Base-by-base conservation (phyloP, 2,113 vertebrate genomes). In the Sinosuthora webbiana region DNA sequence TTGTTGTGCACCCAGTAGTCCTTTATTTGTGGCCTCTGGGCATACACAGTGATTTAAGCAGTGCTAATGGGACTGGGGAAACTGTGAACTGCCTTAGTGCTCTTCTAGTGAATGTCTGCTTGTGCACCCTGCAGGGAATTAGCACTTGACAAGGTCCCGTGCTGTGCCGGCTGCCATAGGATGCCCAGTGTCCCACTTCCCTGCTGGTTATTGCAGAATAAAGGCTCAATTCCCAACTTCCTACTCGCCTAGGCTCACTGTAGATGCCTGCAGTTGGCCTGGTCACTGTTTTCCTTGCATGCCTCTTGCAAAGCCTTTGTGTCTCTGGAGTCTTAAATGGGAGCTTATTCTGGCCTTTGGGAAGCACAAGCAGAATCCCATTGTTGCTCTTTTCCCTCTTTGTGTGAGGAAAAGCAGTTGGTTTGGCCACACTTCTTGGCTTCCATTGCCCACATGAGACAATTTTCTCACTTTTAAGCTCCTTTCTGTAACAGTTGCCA, bases 391-490 rank as follows among this genome's bases (percentile, higher is more conserved):
- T 65, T 86, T 77, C 15, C 42, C 19, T 33, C 5, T 2, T 24
- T 11, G 7, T 42, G 13, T 37, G 33, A 63, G 30, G 42, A 83
- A 25, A 23, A 55, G 22, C 16, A 6, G 41, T 87, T 64, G 14
- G 7, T 83, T 75, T 49, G 45, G 27, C 11, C 4, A 1, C 16
- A 3, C 0, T 21, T 84, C 65, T 53, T 60, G 21, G 9, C 49
- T 84, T 37, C 10, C 8, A 2, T 35, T 50, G n/a, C 41, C 12
- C 14, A 2, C 6, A 3, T 4, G 16, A 14, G 30, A 5, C 9
- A 7, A 10, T 45, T 50, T 70, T 83, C 31, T 78, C 35, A 23
- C 20, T 80, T 69, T 80, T 69, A 27, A 5, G 17, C 15, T 87
- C 4, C 5, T 45, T 92, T 71, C 21, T 63, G 16, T 75, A 57